A percentile compares a stretch with the other conserved stretches of the same genome.
These are phyloP conservation scores for Patiria pectinifera DNA, from an alignment of 53 echinoderm and acorn worm species.

Conservation along the genomic window DNA sequence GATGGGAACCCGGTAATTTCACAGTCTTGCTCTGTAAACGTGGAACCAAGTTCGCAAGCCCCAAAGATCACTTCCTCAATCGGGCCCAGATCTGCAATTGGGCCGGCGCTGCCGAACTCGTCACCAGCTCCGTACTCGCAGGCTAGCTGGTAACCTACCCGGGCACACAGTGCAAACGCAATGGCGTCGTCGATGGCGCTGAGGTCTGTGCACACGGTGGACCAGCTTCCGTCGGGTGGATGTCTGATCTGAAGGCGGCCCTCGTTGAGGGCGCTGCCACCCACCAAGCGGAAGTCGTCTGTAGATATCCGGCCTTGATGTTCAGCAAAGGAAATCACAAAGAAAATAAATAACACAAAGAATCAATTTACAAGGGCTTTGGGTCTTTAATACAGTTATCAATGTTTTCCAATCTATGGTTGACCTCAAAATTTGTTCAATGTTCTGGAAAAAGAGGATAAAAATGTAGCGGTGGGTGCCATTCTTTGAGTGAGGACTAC, in stretches of 20 bases:
- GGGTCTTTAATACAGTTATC: too few species aligned
- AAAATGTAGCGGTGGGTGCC: too few species aligned
- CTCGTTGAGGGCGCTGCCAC: constrained; percentile 30
- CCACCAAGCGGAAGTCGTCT: constrained; percentile 27
- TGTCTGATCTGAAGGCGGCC: constrained; percentile 33
- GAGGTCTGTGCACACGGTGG: constrained; percentile 22
- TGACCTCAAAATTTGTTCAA: too few species aligned
- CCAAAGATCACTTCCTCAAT: constrained; percentile 6
- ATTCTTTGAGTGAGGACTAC: too few species aligned
- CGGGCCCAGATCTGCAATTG: constrained; percentile 17
- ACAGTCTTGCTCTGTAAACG: constrained; percentile 16
- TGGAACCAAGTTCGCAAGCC: neutral
- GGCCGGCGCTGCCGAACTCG: neutral
- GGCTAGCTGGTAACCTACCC: constrained; percentile 25
- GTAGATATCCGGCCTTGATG: constrained; percentile 25
- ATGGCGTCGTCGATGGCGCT: constrained; percentile 14
- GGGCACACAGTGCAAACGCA: constrained; percentile 20
- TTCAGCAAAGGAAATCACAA: neutral
- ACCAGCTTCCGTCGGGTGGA: constrained; percentile 7
- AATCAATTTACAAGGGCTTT: neutral
- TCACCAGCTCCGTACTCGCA: constrained; percentile 29
- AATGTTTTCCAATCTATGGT: too few species aligned
- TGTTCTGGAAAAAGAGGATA: too few species aligned
- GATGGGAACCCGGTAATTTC: neutral
- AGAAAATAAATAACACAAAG: neutral